phyloP scores from a whole-genome alignment of 2,797 vertebrate genomes.

The Alcedo atthis region DNA sequence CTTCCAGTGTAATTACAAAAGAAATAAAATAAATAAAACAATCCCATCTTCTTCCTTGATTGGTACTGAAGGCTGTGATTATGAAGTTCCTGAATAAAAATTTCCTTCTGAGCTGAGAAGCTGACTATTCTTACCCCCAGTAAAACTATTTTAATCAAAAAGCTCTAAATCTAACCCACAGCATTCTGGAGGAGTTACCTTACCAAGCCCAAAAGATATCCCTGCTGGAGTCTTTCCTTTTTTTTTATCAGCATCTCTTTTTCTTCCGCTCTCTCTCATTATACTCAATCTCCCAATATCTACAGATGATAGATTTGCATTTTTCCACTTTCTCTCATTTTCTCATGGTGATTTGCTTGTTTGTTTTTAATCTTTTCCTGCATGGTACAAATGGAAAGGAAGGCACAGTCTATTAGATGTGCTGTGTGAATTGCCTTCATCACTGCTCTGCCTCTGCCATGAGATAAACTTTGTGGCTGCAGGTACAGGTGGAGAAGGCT shows the following conservation, averaged over 20 bases:
- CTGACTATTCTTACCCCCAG: not conserved
- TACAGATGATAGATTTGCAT: not conserved
- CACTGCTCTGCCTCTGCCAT: not conserved
- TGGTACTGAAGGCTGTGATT: not conserved
- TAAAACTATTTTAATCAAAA: not conserved
- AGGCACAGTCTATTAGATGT: too few species aligned
- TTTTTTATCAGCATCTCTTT: not conserved
- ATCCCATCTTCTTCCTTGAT: not conserved
- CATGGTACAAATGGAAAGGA: not conserved
- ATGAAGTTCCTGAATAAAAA: conserved; percentile 1
- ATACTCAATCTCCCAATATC: not conserved
- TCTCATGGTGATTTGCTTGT: not conserved
- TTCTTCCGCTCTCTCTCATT: not conserved
- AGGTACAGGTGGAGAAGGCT: not conserved
- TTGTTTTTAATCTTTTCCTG: not conserved
- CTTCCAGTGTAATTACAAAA: not conserved
- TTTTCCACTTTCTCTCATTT: not conserved
- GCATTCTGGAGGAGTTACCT: not conserved
- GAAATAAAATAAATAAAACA: not conserved
- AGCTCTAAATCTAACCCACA: not conserved
- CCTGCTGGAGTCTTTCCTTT: not conserved
- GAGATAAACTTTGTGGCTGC: not conserved
- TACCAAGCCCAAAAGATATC: not conserved
- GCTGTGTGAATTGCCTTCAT: not conserved
- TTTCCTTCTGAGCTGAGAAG: not conserved